phyloP scores from a whole-genome alignment of 2,797 vertebrate genomes.

The Gymnothorax javanicus region DNA sequence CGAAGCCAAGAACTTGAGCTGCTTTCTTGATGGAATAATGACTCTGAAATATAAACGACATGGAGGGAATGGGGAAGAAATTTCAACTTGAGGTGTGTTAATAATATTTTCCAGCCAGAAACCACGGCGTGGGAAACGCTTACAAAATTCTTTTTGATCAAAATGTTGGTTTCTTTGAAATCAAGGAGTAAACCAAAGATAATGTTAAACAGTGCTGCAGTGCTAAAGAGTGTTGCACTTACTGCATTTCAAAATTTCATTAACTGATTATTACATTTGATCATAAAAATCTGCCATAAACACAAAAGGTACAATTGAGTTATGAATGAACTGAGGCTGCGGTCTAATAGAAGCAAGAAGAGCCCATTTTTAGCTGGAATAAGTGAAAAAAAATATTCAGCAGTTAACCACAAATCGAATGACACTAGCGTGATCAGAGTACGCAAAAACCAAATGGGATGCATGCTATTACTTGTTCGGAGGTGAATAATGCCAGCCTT shows the following conservation, averaged over 20 bases:
- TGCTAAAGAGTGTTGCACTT: neutral
- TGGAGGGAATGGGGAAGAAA: neutral
- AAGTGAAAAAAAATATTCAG: neutral
- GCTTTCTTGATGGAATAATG: slow-evolving; percentile 76
- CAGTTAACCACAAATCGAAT: neutral
- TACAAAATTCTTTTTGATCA: neutral
- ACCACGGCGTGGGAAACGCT: neutral
- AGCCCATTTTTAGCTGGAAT: neutral
- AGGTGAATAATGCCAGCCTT: slow-evolving; percentile 70
- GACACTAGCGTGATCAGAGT: neutral
- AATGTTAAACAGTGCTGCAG: neutral
- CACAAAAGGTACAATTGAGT: neutral
- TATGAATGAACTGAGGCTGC: neutral
- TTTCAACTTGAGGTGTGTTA: neutral
- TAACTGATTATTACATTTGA: neutral
- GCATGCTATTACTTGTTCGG: slow-evolving; percentile 65
- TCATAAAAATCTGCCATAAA: neutral
- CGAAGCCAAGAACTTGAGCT: slow-evolving; percentile 67
- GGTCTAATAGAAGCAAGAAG: neutral
- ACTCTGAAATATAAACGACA: slow-evolving; percentile 59
- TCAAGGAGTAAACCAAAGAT: neutral
- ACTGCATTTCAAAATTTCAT: neutral
- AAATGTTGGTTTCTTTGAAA: neutral
- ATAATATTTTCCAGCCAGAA: neutral
- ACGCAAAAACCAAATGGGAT: neutral